These are phyloP conservation scores for Antigone vipio DNA, from an alignment of 2,113 vertebrate species.

Conservation along the genomic window DNA sequence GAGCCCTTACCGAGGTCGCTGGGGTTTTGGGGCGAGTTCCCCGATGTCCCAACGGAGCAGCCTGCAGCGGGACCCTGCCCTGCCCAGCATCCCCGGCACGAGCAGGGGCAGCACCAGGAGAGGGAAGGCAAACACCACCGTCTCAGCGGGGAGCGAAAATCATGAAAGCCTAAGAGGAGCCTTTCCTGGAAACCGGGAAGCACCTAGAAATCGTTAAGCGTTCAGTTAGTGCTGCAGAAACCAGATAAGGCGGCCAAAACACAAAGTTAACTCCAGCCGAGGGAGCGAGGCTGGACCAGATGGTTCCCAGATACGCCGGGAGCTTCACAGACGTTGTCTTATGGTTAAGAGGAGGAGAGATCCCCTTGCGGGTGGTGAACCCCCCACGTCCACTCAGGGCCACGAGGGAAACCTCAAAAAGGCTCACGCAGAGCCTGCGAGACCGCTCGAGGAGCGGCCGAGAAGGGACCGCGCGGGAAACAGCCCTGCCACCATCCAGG, in stretches of 20 bases:
- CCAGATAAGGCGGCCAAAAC: fast-evolving
- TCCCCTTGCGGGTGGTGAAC: background rate
- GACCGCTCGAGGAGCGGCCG: background rate
- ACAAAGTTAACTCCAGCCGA: fast-evolving
- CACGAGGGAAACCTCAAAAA: background rate
- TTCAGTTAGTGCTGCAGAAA: background rate
- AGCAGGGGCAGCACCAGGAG: background rate
- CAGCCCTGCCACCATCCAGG: background rate
- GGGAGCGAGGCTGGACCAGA: background rate
- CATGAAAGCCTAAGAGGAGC: fast-evolving
- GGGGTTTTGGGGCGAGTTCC: background rate
- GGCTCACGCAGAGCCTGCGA: fast-evolving
- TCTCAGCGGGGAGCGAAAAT: background rate
- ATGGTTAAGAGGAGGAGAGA: background rate
- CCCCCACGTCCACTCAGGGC: fast-evolving
- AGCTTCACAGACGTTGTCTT: background rate
- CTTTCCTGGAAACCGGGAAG: background rate
- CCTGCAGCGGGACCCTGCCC: background rate
- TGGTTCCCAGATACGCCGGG: fast-evolving
- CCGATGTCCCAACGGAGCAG: background rate
- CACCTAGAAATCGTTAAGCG: fast-evolving
- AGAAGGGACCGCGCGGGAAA: fast-evolving
- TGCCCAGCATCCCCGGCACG: fast-evolving
- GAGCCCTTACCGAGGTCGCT: fast-evolving
- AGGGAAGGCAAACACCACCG: background rate